Evolutionary conservation across 2,888 invertebrate species (phyloP), one percentile per base, ranked within the genome.

Genomic region (Allacma fusca): DNA sequence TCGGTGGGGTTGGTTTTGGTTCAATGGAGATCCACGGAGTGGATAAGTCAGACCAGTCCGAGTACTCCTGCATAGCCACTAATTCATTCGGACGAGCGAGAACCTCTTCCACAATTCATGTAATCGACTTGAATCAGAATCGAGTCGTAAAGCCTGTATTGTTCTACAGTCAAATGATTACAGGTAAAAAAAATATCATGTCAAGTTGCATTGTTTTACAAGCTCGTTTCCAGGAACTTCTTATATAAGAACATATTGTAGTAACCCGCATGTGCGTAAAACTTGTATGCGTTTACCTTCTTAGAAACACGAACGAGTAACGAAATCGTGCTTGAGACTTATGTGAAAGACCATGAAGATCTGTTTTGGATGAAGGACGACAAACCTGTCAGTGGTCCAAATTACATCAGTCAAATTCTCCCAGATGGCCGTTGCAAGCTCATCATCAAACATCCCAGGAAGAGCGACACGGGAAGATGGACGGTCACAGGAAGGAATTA

Each of bases 311-410:
- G 78, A n/a, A 70, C 62, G 28, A 68, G 40, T 21, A 78, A 78
- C 29, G 79, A 78, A 75, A 73, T 79, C 29, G 69, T 78, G 19
- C 34, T 80, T 16, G 78, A 78, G 26, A 78, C 78, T n/a, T 71
- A 29, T 24, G 76, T 80, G 23, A 78, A 67, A 69, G 80, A 77
- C 26, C 75, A 78, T 72, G 78, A 78, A 24, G 70, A 75, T 13
- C 23, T 80, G 12, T 70, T 16, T 24, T 80, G 80, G 80, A 65
- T 50, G 28, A 77, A 73, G 28, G 78, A 80, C 26, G 70, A 65
- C 23, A 50, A 76, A 24, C 59, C 70, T 16, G 21, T 76, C n/a
- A 24, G 19, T 34, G 76, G 76, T 21, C 62, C 34, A 21, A 69
- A 76, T 71, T 76, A 76, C 64, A 12, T 19, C 0, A 43, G 70